Conservation (phyloP, 2,888 invertebrate genomes). For the Allacma fusca region DNA sequence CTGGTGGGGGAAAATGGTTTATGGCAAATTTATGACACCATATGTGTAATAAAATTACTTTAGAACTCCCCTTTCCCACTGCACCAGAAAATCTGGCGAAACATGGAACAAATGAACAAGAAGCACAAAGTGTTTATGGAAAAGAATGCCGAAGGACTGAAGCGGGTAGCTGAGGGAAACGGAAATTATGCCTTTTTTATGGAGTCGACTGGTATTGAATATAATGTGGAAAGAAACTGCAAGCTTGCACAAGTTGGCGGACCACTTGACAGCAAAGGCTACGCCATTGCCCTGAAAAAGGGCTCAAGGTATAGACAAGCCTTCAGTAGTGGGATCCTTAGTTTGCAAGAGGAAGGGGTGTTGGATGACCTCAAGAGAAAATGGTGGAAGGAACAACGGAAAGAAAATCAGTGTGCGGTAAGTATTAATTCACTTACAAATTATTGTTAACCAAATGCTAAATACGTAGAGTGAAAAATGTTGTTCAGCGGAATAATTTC, state of each 20-base stretch:
- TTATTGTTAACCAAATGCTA: too few relatives aligned
- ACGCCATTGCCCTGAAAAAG: constrained; percentile 92
- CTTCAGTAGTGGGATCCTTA: constrained; percentile 92
- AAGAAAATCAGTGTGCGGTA: constrained; percentile 74
- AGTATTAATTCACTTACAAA: neutral
- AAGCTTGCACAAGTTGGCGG: constrained; percentile 90
- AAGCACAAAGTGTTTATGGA: constrained; percentile 86
- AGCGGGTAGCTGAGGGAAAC: constrained; percentile 74
- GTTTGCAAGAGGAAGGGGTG: constrained; percentile 94
- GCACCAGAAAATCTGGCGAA: constrained; percentile 95
- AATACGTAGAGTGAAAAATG: too few relatives aligned
- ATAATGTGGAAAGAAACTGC: constrained; percentile 87
- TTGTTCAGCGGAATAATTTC: too few relatives aligned
- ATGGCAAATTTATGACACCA: too few relatives aligned
- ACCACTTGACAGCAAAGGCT: constrained; percentile 92
- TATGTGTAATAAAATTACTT: too few relatives aligned
- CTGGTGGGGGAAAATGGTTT: too few relatives aligned
- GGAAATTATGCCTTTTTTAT: constrained; percentile 94
- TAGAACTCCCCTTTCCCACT: constrained; percentile 93
- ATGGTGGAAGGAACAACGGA: constrained; percentile 97
- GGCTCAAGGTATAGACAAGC: constrained; percentile 93
- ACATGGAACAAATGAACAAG: constrained; percentile 81
- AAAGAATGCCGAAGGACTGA: constrained; percentile 88
- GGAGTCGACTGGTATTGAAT: constrained; percentile 93
- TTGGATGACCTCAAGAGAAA: constrained; percentile 91